Percentiles rank a stretch among this genome's conserved stretches.
phyloP scores from a whole-genome alignment of 2,888 invertebrate species.

The Rutpela maculata region DNA sequence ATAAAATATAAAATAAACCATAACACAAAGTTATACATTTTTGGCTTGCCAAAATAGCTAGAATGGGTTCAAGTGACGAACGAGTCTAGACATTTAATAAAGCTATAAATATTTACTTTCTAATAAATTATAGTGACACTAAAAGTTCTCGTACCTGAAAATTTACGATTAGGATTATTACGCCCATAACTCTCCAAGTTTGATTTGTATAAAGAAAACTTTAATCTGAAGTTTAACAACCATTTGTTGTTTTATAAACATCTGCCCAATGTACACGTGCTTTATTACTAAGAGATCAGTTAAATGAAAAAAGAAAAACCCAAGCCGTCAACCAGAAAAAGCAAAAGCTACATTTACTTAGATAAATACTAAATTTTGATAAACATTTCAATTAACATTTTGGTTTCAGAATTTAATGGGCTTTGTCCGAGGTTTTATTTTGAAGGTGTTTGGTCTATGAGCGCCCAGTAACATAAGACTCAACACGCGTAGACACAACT shows the following conservation, averaged over 20 bases:
- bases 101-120: constrained; percentile 7
- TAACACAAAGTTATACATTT: constrained; percentile 3
- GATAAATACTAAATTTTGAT: too few species aligned
- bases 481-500: too few species aligned
- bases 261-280: not conserved
- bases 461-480: too few species aligned
- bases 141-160: not conserved
- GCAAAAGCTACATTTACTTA: too few species aligned
- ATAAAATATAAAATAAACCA: not conserved
- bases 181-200: not conserved
- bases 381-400: too few species aligned
- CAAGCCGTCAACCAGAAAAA: too few species aligned
- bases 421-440: too few species aligned
- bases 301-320: too few species aligned
- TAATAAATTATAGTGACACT: not conserved
- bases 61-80: not conserved
- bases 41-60: constrained; percentile 3
- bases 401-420: too few species aligned
- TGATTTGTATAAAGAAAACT: not conserved
- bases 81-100: not conserved
- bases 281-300: too few species aligned
- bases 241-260: not conserved
- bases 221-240: too few species aligned
- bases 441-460: too few species aligned
- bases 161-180: not conserved